Evolutionary conservation across 2,113 vertebrate species (phyloP).

Genomic region (western clawed frog (Xenopus tropicalis)): UCB_Xtro_10.0 CM004451.2:62044501-62045000

Average conservation of each 20-base stretch:
- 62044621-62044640: constrained; percentile 26
- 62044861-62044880: too few species aligned
- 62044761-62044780: too few species aligned
- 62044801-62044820: too few species aligned
- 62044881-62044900: too few species aligned
- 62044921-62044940: too few species aligned
- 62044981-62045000: too few species aligned
- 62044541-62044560: neutral
- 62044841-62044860: too few species aligned
- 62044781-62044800: too few species aligned
- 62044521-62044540: neutral
- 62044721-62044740: constrained; percentile 23
- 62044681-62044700: constrained; percentile 18
- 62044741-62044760: constrained; percentile 17
- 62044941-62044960: too few species aligned
- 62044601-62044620: constrained; percentile 9
- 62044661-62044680: constrained; percentile 13
- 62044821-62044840: too few species aligned
- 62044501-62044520: neutral
- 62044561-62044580: neutral
- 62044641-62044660: constrained; percentile 25
- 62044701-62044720: constrained; percentile 27
- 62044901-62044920: too few species aligned
- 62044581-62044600: constrained; percentile 11
- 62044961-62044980: too few species aligned